These are phyloP conservation scores for Cryptoprocta ferox DNA, from an alignment of 2,797 vertebrate species.

Conservation along the genomic window DNA sequence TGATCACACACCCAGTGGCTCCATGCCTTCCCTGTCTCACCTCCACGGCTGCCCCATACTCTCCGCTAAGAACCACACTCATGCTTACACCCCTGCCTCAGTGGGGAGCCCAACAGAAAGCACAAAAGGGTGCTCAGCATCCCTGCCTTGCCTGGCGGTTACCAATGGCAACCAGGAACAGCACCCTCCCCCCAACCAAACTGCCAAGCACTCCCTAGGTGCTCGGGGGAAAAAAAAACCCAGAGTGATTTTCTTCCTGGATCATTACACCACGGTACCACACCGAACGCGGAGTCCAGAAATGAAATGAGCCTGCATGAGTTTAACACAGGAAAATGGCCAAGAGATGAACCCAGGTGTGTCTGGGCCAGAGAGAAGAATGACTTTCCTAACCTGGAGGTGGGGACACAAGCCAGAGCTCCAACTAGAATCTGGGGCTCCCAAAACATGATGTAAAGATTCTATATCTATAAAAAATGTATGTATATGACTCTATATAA, in stretches of 20 bases:
- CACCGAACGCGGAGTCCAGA: neutral
- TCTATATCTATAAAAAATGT: neutral
- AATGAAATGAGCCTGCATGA: neutral
- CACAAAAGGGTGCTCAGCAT: neutral
- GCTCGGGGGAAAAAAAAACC: neutral
- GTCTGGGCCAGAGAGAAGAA: neutral
- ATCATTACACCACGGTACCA: neutral
- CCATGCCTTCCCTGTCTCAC: neutral
- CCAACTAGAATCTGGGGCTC: neutral
- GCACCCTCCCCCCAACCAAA: neutral
- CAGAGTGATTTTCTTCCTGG: neutral
- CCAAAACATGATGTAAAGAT: neutral
- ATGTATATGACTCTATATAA: too few species aligned
- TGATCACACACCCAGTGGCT: fast-evolving
- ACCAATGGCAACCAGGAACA: neutral
- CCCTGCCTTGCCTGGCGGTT: neutral
- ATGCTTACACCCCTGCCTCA: neutral
- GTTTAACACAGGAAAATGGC: neutral
- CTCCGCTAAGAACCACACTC: neutral
- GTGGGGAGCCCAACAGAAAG: neutral
- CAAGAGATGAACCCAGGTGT: neutral
- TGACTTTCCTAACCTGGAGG: neutral
- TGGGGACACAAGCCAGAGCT: neutral
- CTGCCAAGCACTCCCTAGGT: neutral
- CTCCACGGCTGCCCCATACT: neutral